Evolutionary conservation across 2,113 vertebrate genomes (phyloP).

Genomic region (Macheiramphus alcinus): DNA sequence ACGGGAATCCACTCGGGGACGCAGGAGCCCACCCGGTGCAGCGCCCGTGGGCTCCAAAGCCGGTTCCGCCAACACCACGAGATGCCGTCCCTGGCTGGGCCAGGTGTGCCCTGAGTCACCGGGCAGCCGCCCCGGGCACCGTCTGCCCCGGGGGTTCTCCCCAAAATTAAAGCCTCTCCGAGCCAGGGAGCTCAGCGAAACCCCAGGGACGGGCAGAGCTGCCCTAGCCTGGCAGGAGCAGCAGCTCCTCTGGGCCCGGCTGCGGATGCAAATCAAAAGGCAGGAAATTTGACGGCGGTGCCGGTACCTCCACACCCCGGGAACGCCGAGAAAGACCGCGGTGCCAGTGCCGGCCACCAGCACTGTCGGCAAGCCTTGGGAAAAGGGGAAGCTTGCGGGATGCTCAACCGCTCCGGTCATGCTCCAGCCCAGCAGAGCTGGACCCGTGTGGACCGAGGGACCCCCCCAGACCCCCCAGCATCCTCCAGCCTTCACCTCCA

Average conservation of each 20-base stretch:
- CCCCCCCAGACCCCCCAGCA: not conserved
- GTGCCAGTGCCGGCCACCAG: fast-evolving
- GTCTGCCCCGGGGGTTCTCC: fast-evolving
- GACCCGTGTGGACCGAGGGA: fast-evolving
- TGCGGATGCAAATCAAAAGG: fast-evolving
- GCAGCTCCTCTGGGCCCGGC: not conserved
- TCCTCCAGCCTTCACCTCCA: not conserved
- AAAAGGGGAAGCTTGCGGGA: fast-evolving
- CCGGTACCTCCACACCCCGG: fast-evolving
- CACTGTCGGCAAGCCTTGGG: not conserved
- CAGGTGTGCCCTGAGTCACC: not conserved
- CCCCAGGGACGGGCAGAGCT: not conserved
- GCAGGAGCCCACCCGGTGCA: fast-evolving
- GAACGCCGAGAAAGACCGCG: fast-evolving
- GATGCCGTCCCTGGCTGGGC: not conserved
- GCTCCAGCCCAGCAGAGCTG: not conserved
- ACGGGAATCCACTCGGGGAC: fast-evolving
- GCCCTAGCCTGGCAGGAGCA: not conserved
- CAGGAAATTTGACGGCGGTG: fast-evolving
- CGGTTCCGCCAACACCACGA: fast-evolving
- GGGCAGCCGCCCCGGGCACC: fast-evolving
- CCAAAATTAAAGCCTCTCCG: not conserved
- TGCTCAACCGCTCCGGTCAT: fast-evolving
- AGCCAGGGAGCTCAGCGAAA: not conserved
- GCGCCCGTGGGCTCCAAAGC: fast-evolving